Evolutionary conservation across 2,888 invertebrate species (phyloP).

Genomic region (Cordilura impudica): DNA sequence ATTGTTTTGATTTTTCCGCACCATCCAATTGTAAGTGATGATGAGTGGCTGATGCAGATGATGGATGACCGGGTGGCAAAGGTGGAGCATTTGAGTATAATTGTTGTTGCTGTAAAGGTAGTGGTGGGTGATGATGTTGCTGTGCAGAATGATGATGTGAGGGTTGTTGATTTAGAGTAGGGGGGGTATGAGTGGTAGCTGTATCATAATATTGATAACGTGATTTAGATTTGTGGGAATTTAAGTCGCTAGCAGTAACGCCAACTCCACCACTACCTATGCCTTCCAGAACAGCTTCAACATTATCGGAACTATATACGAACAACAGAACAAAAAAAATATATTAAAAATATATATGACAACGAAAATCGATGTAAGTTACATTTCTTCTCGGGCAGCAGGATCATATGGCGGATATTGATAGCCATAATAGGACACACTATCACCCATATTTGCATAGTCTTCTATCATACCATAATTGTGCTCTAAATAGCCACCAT

Average conservation of each 20-base stretch:
- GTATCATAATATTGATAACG: constrained; percentile 74
- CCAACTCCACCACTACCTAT: constrained; percentile 69
- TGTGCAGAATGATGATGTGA: constrained; percentile 45
- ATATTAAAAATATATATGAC: background rate
- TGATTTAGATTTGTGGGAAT: constrained; percentile 67
- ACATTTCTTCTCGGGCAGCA: constrained; percentile 79
- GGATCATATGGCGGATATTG: constrained; percentile 81
- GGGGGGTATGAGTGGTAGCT: constrained; percentile 62
- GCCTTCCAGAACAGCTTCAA: constrained; percentile 77
- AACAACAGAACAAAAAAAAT: background rate
- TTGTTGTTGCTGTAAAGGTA: constrained; percentile 64
- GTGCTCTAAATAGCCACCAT: constrained; percentile 82
- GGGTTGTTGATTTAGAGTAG: constrained; percentile 60
- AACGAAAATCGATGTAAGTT: constrained; percentile 31
- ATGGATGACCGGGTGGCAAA: constrained; percentile 61
- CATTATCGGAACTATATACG: constrained; percentile 77
- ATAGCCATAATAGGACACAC: constrained; percentile 82
- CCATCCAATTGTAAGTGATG: constrained; percentile 71
- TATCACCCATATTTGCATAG: constrained; percentile 78
- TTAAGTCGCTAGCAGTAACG: constrained; percentile 56
- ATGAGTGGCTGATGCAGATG: constrained; percentile 66
- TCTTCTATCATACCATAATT: constrained; percentile 78
- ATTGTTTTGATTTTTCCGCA: constrained; percentile 72
- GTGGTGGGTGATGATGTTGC: constrained; percentile 60
- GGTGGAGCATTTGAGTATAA: constrained; percentile 73